Conservation (phyloP, 1,140 invertebrate genomes). For the Hesperophylax magnus region DNA sequence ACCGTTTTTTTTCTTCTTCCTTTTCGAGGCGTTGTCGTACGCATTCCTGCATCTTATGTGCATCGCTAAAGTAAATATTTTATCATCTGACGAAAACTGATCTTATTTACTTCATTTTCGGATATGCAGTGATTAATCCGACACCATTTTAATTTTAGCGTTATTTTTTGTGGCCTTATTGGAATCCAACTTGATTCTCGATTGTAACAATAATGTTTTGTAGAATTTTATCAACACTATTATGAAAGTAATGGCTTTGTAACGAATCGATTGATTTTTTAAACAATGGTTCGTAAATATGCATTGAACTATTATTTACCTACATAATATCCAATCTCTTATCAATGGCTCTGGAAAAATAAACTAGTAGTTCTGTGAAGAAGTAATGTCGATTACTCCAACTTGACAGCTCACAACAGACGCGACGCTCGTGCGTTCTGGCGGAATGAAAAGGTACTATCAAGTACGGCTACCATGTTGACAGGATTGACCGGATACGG, state of each 20-base stretch:
- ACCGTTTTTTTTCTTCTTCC: neutral
- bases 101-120: neutral
- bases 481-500: too few relatives aligned
- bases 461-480: too few relatives aligned
- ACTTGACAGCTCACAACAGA: too few relatives aligned
- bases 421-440: too few relatives aligned
- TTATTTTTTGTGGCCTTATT: neutral
- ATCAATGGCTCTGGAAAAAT: too few relatives aligned
- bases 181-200: slow-evolving; percentile 4
- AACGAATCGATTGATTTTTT: slow-evolving; percentile 14
- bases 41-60: neutral
- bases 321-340: too few relatives aligned
- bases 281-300: too few relatives aligned
- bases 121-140: neutral
- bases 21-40: slow-evolving; percentile 13
- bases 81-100: neutral
- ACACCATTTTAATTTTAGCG: neutral
- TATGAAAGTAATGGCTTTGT: neutral
- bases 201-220: slow-evolving; percentile 28
- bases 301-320: too few relatives aligned
- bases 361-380: too few relatives aligned
- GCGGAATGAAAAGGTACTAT: too few relatives aligned
- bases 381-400: too few relatives aligned
- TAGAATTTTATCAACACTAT: slow-evolving; percentile 15
- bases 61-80: neutral